These are phyloP conservation scores for Tamias sibiricus DNA, from an alignment of 2,113 vertebrate genomes.

Conservation along the genomic window DNA sequence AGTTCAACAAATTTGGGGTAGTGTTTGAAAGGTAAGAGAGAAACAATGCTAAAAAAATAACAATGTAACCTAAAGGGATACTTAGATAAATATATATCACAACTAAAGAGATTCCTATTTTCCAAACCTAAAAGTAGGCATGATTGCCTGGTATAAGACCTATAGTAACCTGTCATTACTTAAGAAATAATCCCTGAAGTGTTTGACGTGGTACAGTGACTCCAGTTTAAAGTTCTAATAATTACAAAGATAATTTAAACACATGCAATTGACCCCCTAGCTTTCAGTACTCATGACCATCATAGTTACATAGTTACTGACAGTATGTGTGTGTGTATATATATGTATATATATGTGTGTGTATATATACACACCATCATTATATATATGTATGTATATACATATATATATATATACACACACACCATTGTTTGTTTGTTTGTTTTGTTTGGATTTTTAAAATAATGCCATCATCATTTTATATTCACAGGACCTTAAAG, in stretches of 20 bases:
- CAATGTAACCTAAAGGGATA: conserved; percentile 26
- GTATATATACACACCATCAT: too few species aligned
- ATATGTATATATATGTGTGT: too few species aligned
- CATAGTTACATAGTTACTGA: conserved; percentile 1
- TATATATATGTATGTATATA: too few species aligned
- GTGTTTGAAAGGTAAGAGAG: conserved; percentile 65
- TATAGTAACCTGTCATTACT: background rate
- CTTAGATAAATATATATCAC: conserved; percentile 42
- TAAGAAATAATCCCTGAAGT: conserved; percentile 15
- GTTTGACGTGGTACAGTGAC: background rate
- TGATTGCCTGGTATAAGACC: background rate
- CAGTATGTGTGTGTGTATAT: too few species aligned
- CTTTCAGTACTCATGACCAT: background rate
- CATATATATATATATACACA: too few species aligned
- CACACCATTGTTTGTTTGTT: background rate
- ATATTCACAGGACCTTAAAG: conserved; percentile 37
- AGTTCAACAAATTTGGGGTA: conserved; percentile 75
- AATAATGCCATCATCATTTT: background rate
- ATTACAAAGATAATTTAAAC: background rate
- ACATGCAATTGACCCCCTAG: background rate
- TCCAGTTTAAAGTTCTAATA: conserved; percentile 21
- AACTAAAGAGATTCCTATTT: conserved; percentile 22
- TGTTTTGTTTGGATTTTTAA: background rate
- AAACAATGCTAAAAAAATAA: conserved; percentile 39
- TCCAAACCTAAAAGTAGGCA: conserved; percentile 2